Percentiles rank a stretch among this genome's conserved stretches.
Conservation (phyloP, 1,140 invertebrate genomes). For the Lordiphosa stackelbergi region DNA sequence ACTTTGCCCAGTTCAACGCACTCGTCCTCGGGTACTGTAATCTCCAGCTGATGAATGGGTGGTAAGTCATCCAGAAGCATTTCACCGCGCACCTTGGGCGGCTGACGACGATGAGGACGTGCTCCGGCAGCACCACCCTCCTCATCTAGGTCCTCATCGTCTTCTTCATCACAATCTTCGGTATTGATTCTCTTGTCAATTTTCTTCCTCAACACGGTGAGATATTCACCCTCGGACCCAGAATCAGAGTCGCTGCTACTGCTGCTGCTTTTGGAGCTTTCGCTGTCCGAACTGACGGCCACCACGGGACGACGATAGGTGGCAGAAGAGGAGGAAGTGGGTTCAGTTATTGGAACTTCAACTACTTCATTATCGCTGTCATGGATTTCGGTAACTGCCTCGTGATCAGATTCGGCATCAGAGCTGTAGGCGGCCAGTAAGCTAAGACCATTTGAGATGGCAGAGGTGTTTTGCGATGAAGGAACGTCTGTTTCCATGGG, state of each 20-base stretch:
- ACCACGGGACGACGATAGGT: constrained; percentile 40
- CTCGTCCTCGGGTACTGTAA: constrained; percentile 86
- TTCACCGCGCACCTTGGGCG: constrained; percentile 63
- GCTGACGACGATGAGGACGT: constrained; percentile 35
- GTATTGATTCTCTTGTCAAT: constrained; percentile 64
- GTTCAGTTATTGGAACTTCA: constrained; percentile 46
- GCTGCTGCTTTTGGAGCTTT: constrained; percentile 31
- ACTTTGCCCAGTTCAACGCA: constrained; percentile 87
- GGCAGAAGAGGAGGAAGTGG: constrained; percentile 5
- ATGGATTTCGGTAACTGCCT: constrained; percentile 11
- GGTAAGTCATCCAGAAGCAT: constrained; percentile 84
- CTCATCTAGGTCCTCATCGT: constrained; percentile 60
- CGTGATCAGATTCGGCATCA: constrained; percentile 42
- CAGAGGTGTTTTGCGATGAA: not conserved
- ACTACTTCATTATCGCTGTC: constrained; percentile 55
- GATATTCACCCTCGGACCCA: constrained; percentile 58
- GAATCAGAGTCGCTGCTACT: constrained; percentile 52
- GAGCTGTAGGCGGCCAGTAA: constrained; percentile 62
- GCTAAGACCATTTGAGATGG: constrained; percentile 31
- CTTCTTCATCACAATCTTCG: constrained; percentile 61
- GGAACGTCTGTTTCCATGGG: not conserved
- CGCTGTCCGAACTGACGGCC: constrained; percentile 40
- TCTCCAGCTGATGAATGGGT: constrained; percentile 89
- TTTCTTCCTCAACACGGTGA: constrained; percentile 51
- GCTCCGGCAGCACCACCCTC: constrained; percentile 19